Percentiles rank a stretch among this genome's conserved stretches.
phyloP scores from a whole-genome alignment of 2,888 invertebrate species.

The Poecilobothrus nobilitatus region DNA sequence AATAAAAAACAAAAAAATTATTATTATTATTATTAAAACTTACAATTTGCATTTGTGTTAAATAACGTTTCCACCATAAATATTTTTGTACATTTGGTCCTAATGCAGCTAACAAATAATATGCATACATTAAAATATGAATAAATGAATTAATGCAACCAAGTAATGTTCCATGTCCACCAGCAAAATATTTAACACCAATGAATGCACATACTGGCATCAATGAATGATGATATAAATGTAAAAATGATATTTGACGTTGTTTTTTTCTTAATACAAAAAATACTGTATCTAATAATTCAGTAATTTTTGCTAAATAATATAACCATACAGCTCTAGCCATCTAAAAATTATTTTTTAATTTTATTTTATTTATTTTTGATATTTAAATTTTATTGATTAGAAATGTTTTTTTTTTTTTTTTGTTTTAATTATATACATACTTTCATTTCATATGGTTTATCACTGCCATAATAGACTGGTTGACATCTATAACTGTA shows the following conservation, averaged over 20 bases:
- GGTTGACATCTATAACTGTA: constrained; percentile 65
- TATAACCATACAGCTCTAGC: constrained; percentile 44
- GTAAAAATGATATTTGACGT: constrained; percentile 72
- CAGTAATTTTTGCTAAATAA: constrained; percentile 43
- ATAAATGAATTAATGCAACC: constrained; percentile 83
- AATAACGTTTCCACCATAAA: constrained; percentile 91
- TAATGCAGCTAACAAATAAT: constrained; percentile 79
- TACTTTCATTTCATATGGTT: constrained; percentile 51
- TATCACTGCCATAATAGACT: constrained; percentile 54
- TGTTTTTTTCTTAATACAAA: constrained; percentile 77
- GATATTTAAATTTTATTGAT: neutral
- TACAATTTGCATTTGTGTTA: constrained; percentile 80
- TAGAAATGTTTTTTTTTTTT: neutral
- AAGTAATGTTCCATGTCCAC: constrained; percentile 78
- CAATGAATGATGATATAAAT: constrained; percentile 75
- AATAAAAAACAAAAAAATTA: no score
- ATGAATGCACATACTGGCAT: constrained; percentile 59
- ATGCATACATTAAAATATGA: constrained; percentile 86
- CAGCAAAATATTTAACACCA: constrained; percentile 63
- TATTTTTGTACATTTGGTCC: constrained; percentile 83
- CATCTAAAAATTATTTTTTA: constrained; percentile 33
- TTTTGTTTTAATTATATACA: constrained; percentile 18
- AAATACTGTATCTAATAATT: constrained; percentile 52
- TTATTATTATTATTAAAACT: no score
- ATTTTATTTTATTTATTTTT: neutral